These are phyloP conservation scores for Scyliorhinus canicula DNA, from an alignment of 2,797 vertebrate species.

Conservation along the genomic window DNA sequence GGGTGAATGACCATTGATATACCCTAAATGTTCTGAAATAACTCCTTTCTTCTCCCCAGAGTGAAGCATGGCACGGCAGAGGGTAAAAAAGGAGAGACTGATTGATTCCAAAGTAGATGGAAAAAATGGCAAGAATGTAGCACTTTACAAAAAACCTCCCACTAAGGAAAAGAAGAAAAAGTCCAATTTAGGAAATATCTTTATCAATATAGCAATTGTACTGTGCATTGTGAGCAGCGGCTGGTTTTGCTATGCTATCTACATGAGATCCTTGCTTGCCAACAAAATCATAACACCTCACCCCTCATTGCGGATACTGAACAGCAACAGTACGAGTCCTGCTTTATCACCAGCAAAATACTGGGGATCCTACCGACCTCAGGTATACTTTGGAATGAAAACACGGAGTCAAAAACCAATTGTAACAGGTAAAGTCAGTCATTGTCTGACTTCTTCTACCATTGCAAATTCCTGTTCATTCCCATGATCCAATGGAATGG, in stretches of 20 bases:
- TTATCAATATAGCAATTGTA: constrained; percentile 72
- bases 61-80: constrained; percentile 15
- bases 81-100: constrained; percentile 1
- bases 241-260: constrained; percentile 71
- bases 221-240: constrained; percentile 69
- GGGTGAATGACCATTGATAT: background rate
- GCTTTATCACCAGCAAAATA: constrained; percentile 66
- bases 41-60: background rate
- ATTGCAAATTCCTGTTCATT: background rate
- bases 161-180: constrained; percentile 64
- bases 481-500: background rate
- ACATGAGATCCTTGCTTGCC: constrained; percentile 62
- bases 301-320: constrained; percentile 60
- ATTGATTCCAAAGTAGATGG: constrained; percentile 5
- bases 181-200: constrained; percentile 62
- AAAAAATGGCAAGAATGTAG: constrained; percentile 10
- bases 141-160: background rate
- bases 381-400: constrained; percentile 95
- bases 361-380: constrained; percentile 90
- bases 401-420: constrained; percentile 74
- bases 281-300: constrained; percentile 70
- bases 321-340: constrained; percentile 62
- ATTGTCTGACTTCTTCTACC: background rate
- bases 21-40: background rate
- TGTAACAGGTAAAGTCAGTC: constrained; percentile 66